A percentile compares a stretch with the other conserved stretches of the same genome.
Evolutionary conservation across 2,797 vertebrate genomes (phyloP).

Genomic region (Periophthalmus magnuspinnatus): DNA sequence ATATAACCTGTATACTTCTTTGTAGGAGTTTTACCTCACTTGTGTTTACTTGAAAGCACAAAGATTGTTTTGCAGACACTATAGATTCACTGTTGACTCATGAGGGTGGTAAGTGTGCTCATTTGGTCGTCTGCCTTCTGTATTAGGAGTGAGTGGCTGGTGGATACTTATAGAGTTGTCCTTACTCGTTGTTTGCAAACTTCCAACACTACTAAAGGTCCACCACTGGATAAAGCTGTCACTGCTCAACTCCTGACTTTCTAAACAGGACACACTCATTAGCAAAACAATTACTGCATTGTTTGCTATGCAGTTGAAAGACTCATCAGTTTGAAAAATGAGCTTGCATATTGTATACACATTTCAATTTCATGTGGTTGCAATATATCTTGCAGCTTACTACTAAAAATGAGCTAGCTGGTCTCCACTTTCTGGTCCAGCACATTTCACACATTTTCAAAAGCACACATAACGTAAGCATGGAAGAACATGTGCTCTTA

Average conservation of each 20-base stretch:
- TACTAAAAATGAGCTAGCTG: neutral
- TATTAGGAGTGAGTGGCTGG: neutral
- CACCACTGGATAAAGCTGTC: neutral
- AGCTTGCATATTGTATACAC: neutral
- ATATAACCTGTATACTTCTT: neutral
- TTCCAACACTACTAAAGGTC: neutral
- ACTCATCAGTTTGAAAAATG: conserved; percentile 7
- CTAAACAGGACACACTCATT: neutral
- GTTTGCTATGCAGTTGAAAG: neutral
- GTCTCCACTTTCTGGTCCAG: neutral
- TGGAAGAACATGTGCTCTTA: conserved; percentile 31
- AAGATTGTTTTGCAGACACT: neutral
- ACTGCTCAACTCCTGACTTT: neutral
- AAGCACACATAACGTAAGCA: conserved; percentile 8
- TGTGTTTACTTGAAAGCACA: neutral
- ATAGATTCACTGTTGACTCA: neutral
- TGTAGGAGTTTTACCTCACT: neutral
- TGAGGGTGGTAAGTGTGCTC: neutral
- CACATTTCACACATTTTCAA: conserved; percentile 9
- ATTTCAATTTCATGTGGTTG: too few species aligned
- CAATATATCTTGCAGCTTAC: neutral
- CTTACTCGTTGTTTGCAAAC: neutral
- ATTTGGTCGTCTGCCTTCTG: neutral
- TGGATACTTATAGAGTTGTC: neutral
- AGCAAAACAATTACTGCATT: neutral